Evolutionary conservation across 2,888 invertebrate species (phyloP).

Genomic region (Anodontia alba): DNA sequence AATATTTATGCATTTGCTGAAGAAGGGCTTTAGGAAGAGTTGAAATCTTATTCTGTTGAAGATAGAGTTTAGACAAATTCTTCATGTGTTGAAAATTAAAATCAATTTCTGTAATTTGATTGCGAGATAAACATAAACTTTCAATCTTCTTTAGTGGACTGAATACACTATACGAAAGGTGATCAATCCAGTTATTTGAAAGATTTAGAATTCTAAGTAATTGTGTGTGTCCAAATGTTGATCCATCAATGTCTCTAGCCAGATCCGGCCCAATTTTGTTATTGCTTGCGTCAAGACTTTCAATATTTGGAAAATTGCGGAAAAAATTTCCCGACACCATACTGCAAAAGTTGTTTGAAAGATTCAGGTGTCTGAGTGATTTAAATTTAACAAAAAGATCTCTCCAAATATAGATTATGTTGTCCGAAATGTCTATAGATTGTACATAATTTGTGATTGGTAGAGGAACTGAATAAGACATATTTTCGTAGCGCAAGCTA

Average conservation of each 20-base stretch:
- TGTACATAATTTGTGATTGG: background rate
- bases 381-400: slow-evolving; percentile 26
- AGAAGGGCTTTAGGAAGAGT: background rate
- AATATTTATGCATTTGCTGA: slow-evolving; percentile 15
- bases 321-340: slow-evolving; percentile 12
- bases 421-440: background rate
- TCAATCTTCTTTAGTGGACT: background rate
- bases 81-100: slow-evolving; percentile 5
- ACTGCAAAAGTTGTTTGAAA: slow-evolving; percentile 37
- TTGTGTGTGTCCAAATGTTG: slow-evolving; percentile 23
- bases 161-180: background rate
- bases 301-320: background rate
- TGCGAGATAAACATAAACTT: slow-evolving; percentile 33
- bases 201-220: background rate
- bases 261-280: slow-evolving; percentile 32
- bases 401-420: background rate
- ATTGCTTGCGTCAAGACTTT: slow-evolving; percentile 27
- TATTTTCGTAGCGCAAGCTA: background rate
- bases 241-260: background rate
- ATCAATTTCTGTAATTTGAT: slow-evolving; percentile 15
- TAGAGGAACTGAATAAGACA: background rate
- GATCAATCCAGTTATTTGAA: background rate
- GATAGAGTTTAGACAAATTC: slow-evolving; percentile 30
- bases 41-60: slow-evolving; percentile 25
- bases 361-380: slow-evolving; percentile 23